Evolutionary conservation across 1,140 invertebrate genomes (phyloP), one percentile per base, ranked within the genome.

Genomic region (Frieseomelitta varia): DNA sequence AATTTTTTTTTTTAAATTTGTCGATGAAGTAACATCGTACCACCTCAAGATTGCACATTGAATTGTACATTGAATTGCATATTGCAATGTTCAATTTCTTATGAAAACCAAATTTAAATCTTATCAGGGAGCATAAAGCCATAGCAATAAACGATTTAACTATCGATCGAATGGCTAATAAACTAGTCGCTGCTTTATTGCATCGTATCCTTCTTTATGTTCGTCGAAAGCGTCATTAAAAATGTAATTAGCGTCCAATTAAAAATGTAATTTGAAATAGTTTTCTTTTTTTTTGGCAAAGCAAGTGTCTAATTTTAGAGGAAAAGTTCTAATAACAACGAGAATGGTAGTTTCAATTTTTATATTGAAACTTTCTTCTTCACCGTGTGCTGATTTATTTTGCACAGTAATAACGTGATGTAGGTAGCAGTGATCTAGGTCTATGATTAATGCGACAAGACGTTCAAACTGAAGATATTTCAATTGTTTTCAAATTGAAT

Each of bases 121-220:
- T 19, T 19, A 11, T 47, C 47, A 51, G 27, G 24, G 15, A 14
- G 10, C n/a, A 21, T 73, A 27, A 73, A 73, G 53, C 34, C 15
- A n/a, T n/a, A n/a, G 71, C 47, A 53, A 53, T 73, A 73, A 73
- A 73, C 47, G 47, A 27, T 55, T 73, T 73, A 73, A 73, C 71
- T 73, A 53, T 73, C 71, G 24, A 17, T 3, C 39, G 1, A 73
- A 53, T 47, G 71, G 21, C 51, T 55, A 4, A 55, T 55, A 12
- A 53, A 55, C 34, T 58, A 58, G n/a, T 24, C 10, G n/a, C 72
- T 55, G 30, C 27, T 55, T 56, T 21, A 34, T 34, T 11, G 11
- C 21, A 47, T 21, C 34, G 34, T 51, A 6, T 10, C 24, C 12
- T 8, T 51, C 30, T 30, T 30, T 30, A 30, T 30, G 2, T 30